Evolutionary conservation across 1,140 invertebrate genomes (phyloP), one percentile per base, ranked within the genome.

Genomic region (Drosophila takahashii): DNA sequence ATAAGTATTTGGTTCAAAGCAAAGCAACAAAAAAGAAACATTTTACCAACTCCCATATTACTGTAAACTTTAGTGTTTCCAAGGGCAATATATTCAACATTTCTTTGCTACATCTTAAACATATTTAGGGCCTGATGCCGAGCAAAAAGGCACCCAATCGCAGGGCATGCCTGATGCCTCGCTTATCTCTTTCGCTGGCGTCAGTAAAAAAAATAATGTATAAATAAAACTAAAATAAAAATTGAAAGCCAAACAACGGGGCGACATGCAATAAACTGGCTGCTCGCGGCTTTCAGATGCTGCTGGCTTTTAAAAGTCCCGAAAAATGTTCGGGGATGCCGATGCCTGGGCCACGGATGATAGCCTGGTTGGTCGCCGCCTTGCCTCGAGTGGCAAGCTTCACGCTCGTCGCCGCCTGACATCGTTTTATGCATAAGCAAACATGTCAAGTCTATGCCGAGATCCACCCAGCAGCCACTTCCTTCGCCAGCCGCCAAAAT

Each of bases 361-460:
- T 86, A 86, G 81, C 75, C 87, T 71, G 75, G 64, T 67, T 71
- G 75, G 64, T 67, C 64, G 77, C 83, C 78, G 52, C 53, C 65
- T 75, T 45, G 56, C 59, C 66, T 74, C 60, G 56, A 84, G 81
- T 85, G 81, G 72, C 66, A 50, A 59, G 61, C 75, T 47, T 37
- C 41, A 44, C 41, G 45, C 45, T 50, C 60, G 42, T 56, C 48
- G 67, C 29, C 45, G 70, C 70, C 67, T 52, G 67, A 61, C 74
- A 70, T 50, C 81, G 65, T 86, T 87, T 87, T 84, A 89, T 87
- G 84, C 84, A 89, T 83, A 87, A 89, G 79, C 83, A 87, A 87
- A 87, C 84, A 89, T 89, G 83, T 87, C 83, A 87, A 84, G 54
- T 51, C 76, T 66, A 60, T 77, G 71, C 77, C 45, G 62, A 47